A percentile compares a stretch with the other conserved stretches of the same genome.
phyloP scores from a whole-genome alignment of 2,797 vertebrate species.

The Amblyopsis hoosieri region DNA sequence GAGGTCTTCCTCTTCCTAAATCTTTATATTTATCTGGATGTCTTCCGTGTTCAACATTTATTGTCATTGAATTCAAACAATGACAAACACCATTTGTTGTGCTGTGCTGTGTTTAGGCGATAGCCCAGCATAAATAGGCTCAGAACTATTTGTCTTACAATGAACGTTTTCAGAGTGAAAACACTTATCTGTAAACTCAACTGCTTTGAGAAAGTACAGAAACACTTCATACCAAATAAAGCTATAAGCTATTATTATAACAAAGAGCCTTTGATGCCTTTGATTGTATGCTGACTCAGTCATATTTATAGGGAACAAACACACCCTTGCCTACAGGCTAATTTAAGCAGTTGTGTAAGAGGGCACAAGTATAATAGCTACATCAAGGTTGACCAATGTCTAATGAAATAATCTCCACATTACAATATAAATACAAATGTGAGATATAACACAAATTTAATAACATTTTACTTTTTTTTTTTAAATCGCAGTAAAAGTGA shows the following conservation, averaged over 20 bases:
- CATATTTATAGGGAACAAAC: conserved; percentile 22
- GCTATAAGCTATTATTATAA: no score
- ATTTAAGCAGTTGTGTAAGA: conserved; percentile 2
- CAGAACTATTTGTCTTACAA: background rate
- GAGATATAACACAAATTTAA: conserved; percentile 3
- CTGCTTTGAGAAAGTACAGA: conserved; percentile 45
- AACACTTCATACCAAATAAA: conserved; percentile 30
- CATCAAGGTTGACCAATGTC: background rate
- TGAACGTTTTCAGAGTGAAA: conserved; percentile 29
- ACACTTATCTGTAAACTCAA: conserved; percentile 8
- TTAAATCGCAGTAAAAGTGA: conserved; percentile 10
- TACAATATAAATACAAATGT: background rate
- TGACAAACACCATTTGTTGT: no score
- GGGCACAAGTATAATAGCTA: conserved; percentile 5
- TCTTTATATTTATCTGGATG: no score
- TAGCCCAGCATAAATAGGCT: no score
- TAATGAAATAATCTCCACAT: background rate
- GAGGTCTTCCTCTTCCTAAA: no score
- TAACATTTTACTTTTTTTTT: conserved; percentile 29
- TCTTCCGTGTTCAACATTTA: no score
- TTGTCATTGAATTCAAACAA: no score
- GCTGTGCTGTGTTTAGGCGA: no score
- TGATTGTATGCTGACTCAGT: conserved; percentile 31
- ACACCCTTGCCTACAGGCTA: background rate
- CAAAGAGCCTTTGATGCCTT: background rate